phyloP scores from a whole-genome alignment of 2,113 vertebrate genomes.

The Terrapene triunguis region DNA sequence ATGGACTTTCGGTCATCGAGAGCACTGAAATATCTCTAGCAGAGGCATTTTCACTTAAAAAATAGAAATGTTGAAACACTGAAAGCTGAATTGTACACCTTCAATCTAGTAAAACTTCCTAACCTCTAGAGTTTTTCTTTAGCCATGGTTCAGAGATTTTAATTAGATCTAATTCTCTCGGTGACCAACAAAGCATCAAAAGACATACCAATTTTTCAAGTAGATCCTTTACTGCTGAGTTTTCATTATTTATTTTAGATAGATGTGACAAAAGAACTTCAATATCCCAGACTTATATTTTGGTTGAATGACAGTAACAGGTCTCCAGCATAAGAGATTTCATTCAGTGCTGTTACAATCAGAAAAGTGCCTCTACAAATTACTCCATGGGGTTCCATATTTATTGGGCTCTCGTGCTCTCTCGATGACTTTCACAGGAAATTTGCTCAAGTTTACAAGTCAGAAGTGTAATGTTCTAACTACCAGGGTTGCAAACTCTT shows the following conservation, averaged over 20 bases:
- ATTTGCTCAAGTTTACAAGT: not conserved
- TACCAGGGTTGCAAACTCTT: not conserved
- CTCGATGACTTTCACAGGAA: not conserved
- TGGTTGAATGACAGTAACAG: not conserved
- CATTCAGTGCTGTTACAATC: not conserved
- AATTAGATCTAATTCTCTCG: conserved; percentile 59
- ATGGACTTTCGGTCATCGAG: conserved; percentile 28
- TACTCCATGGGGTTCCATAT: not conserved
- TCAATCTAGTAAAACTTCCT: conserved; percentile 12
- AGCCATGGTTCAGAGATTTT: conserved; percentile 60
- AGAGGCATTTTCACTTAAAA: not conserved
- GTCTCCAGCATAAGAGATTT: not conserved
- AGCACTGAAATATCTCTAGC: not conserved
- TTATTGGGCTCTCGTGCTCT: not conserved
- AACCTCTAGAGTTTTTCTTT: not conserved
- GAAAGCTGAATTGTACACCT: not conserved
- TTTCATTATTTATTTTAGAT: conserved; percentile 55
- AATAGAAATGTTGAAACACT: not conserved
- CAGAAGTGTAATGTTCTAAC: not conserved
- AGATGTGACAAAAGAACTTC: conserved; percentile 8
- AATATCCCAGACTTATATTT: accelerated
- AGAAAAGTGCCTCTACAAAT: not conserved
- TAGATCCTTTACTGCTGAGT: not conserved
- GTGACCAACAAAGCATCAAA: conserved; percentile 41
- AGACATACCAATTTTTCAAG: conserved; percentile 1